phyloP scores from a whole-genome alignment of 2,888 invertebrate species.

The Rhagophthalmus giganteus region DNA sequence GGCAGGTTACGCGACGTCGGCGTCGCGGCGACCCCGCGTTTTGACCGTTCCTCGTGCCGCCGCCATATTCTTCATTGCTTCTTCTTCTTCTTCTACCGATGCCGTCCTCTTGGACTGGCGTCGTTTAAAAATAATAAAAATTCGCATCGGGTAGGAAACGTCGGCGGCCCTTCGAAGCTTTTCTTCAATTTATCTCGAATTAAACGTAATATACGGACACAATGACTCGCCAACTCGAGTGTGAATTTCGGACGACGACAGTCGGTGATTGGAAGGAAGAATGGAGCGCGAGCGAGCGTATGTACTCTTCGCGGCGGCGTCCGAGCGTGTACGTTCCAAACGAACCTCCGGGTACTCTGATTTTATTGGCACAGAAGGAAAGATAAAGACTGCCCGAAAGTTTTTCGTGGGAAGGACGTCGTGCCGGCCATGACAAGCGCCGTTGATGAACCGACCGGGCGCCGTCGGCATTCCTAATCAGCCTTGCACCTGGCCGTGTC shows the following conservation, averaged over 20 bases:
- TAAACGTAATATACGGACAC: conserved; percentile 29
- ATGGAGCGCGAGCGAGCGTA: conserved; percentile 16
- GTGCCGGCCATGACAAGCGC: conserved; percentile 42
- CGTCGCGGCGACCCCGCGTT: background rate
- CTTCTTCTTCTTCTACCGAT: too few species aligned
- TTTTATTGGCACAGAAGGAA: conserved; percentile 31
- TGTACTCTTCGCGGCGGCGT: conserved; percentile 31
- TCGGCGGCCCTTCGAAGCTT: conserved; percentile 4
- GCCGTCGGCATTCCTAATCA: conserved; percentile 40
- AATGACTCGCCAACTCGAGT: conserved; percentile 27
- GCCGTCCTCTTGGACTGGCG: too few species aligned
- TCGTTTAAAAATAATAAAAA: background rate
- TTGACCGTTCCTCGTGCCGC: too few species aligned
- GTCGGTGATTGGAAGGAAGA: conserved; percentile 28
- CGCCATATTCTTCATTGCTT: too few species aligned
- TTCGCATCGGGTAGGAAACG: background rate
- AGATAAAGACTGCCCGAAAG: conserved; percentile 38
- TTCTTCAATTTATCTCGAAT: conserved; percentile 18
- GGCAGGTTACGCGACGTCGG: background rate
- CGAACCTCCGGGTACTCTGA: conserved; percentile 34
- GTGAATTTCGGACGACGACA: conserved; percentile 31
- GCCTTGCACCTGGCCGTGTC: conserved; percentile 22
- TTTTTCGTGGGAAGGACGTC: conserved; percentile 32
- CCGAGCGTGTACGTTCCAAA: conserved; percentile 31
- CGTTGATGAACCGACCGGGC: conserved; percentile 40